Percentiles rank a stretch among this genome's conserved stretches.
phyloP scores from a whole-genome alignment of 2,888 invertebrate genomes.

The Rhodophaea formosa region DNA sequence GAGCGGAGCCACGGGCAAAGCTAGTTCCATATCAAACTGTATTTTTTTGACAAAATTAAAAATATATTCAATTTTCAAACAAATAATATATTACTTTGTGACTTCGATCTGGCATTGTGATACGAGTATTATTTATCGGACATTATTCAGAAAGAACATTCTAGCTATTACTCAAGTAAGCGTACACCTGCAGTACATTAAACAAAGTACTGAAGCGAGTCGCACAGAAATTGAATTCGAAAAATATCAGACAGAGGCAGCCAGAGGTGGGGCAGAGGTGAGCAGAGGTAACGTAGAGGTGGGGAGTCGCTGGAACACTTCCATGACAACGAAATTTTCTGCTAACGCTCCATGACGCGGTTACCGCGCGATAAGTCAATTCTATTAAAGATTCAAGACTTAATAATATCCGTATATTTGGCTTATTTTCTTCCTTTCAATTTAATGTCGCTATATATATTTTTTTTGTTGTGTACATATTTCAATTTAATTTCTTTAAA shows the following conservation, averaged over 20 bases:
- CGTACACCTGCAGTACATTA: conserved; percentile 49
- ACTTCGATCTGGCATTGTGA: neutral
- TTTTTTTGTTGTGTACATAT: neutral
- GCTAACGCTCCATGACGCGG: neutral
- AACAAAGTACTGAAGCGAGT: conserved; percentile 39
- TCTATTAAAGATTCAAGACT: conserved; percentile 3
- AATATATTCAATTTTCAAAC: too few species aligned
- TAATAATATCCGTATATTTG: neutral
- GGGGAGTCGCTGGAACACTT: conserved; percentile 27
- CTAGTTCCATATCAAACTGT: too few species aligned
- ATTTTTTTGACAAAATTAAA: too few species aligned
- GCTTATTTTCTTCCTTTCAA: neutral
- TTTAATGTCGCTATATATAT: neutral
- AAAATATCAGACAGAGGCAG: conserved; percentile 36
- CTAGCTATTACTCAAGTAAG: conserved; percentile 43
- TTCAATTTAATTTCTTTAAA: neutral
- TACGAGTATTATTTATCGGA: neutral
- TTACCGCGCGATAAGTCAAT: conserved; percentile 1
- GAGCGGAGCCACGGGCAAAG: too few species aligned
- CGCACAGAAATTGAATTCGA: conserved; percentile 46
- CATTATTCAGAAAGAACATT: conserved; percentile 38
- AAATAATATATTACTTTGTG: neutral
- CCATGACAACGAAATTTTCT: conserved; percentile 14
- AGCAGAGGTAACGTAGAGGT: neutral
- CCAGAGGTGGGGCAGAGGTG: neutral